Percentiles rank a stretch among this genome's conserved stretches.
phyloP scores from a whole-genome alignment of 2,797 vertebrate species.

The Zenarchopterus dispar region DNA sequence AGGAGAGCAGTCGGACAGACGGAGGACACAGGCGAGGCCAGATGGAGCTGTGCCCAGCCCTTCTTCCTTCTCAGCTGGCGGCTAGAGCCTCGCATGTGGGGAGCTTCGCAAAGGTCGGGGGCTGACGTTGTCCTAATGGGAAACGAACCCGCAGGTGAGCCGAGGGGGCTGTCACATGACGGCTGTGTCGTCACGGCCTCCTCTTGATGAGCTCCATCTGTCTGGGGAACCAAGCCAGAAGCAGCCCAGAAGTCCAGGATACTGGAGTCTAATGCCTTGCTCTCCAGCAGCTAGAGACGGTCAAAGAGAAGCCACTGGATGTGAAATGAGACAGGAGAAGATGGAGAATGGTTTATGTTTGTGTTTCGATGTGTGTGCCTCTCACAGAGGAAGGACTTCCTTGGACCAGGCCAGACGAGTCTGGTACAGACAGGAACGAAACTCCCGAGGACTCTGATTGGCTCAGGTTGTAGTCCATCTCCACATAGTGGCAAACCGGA shows the following conservation, averaged over 20 bases:
- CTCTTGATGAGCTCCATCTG: constrained; percentile 18
- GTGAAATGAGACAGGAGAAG: neutral
- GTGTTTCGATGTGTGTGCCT: neutral
- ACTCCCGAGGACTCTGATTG: constrained; percentile 65
- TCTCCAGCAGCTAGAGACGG: constrained; percentile 64
- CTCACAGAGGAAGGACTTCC: constrained; percentile 81
- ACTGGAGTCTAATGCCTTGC: constrained; percentile 70
- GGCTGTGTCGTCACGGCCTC: constrained; percentile 52
- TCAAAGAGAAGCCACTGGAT: constrained; percentile 2
- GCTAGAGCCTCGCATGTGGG: constrained; percentile 27
- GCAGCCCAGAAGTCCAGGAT: constrained; percentile 76
- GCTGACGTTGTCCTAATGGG: neutral
- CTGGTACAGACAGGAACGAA: constrained; percentile 79
- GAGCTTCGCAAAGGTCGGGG: neutral
- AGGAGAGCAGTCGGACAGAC: neutral
- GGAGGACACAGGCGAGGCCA: constrained; percentile 44
- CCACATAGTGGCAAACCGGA: constrained; percentile 76
- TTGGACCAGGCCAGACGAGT: constrained; percentile 60
- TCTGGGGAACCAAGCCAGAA: constrained; percentile 61
- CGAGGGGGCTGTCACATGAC: constrained; percentile 80
- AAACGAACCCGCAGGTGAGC: constrained; percentile 44
- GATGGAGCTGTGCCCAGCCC: constrained; percentile 65
- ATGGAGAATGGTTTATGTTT: neutral
- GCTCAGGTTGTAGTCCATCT: constrained; percentile 81
- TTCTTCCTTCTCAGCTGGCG: constrained; percentile 80